Conservation (phyloP, 1,140 invertebrate species). For the Scaptomyza graminum region DNA sequence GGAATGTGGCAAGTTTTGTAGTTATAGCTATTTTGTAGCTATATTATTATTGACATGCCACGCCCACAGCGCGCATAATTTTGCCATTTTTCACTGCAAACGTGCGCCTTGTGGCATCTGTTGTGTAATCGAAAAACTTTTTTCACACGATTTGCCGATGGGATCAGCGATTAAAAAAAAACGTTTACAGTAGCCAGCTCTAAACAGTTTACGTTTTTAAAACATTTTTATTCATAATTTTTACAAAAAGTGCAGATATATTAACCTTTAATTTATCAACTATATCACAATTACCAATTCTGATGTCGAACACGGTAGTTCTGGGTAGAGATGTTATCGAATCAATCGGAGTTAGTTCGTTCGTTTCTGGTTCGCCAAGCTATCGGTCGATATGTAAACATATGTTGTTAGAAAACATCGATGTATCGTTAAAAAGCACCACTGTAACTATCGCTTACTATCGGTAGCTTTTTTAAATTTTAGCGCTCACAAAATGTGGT, state of each 20-base stretch:
- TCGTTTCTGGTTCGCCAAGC: not conserved
- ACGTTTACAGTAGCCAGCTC: not conserved
- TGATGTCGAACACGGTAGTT: constrained; percentile 40
- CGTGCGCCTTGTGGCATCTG: constrained; percentile 37
- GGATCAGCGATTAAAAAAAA: not conserved
- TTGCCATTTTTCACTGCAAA: constrained; percentile 49
- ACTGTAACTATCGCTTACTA: not conserved
- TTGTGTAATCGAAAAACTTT: constrained; percentile 66
- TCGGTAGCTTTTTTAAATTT: not conserved
- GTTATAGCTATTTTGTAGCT: not conserved
- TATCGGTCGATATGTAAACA: constrained; percentile 2
- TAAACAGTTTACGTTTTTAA: not conserved
- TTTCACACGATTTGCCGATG: constrained; percentile 6
- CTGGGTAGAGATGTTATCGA: constrained; percentile 22
- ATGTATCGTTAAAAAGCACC: not conserved
- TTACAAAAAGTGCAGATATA: not conserved
- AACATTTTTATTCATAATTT: not conserved
- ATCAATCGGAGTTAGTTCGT: constrained; percentile 16
- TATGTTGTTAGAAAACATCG: constrained; percentile 4
- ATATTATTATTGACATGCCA: constrained; percentile 17
- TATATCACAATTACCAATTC: constrained; percentile 46
- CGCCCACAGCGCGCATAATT: constrained; percentile 39
- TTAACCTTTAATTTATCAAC: constrained; percentile 29
- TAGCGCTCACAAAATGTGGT: not conserved
- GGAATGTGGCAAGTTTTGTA: not conserved